Evolutionary conservation across 1,140 invertebrate genomes (phyloP), one percentile per base, ranked within the genome.

Genomic region (Oryzaephilus surinamensis): DNA sequence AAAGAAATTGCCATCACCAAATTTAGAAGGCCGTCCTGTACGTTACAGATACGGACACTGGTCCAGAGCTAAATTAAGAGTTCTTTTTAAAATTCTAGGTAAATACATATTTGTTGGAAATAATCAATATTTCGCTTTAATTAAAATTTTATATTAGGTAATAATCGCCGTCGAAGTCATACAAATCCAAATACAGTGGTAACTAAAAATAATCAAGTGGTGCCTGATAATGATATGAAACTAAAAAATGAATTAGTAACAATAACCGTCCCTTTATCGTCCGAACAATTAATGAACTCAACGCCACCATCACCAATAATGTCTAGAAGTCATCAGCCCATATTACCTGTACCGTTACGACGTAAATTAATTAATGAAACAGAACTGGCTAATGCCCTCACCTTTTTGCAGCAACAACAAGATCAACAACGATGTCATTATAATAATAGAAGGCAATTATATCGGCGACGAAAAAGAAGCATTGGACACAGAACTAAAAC

Each of bases 401-500:
- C 40, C 11, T 39, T 52, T 20, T 47, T 56, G 15, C 57, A 55
- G 32, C 56, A 54, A 31, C 52, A 49, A 35, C 50, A 35, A 24
- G 17, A 41, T 20, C 32, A 36, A 15, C 19, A 20, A 6, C 23
- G 11, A 24, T 2, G 11, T 7, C 54, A 56, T 28, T 47, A 55
- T 24, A 47, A 51, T 14, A 43, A 53, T 2, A 43, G 44, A 18
- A 32, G 28, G 55, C 24, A 42, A 51, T 4, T 24, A 24, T 54
- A 60, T 24, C 42, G 60, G 6, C 48, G 60, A 21, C 40, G 58
- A 33, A 46, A 55, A 18, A 46, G 55, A 31, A 62, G 53, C 43
- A 58, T 58, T 12, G 49, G 51, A 6, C 60, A 56, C 24, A 49
- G 57, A 51, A 72, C 48, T 40, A 72, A 57, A 57, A 77, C 67